phyloP scores from a whole-genome alignment of 2,797 vertebrate species.

The Avahi laniger region DNA sequence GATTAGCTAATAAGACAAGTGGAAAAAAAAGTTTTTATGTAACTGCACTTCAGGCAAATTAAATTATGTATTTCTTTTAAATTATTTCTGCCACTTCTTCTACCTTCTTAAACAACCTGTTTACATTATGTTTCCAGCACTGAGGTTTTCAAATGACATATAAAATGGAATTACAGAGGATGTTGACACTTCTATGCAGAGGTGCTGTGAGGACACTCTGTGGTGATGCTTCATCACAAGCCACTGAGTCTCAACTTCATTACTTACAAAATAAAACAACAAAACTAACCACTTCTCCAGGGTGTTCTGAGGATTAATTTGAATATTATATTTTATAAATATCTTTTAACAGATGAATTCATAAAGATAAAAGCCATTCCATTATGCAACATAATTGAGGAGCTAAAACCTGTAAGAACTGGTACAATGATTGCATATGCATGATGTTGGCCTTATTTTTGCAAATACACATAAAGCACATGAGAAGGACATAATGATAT shows the following conservation, averaged over 20 bases:
- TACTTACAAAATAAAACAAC: neutral
- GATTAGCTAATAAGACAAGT: neutral
- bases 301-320: neutral
- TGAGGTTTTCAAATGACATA: neutral
- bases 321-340: neutral
- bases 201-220: neutral
- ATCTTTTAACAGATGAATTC: neutral
- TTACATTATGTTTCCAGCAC: neutral
- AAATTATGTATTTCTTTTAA: neutral
- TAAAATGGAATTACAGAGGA: neutral
- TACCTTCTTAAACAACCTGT: neutral
- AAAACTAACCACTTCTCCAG: neutral
- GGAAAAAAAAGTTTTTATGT: neutral
- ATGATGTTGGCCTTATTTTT: neutral
- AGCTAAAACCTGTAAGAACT: neutral
- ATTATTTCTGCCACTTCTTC: neutral
- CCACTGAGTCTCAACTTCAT: neutral
- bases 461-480: neutral
- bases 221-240: neutral
- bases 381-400: neutral
- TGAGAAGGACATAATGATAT: neutral
- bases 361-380: neutral
- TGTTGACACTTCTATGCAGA: neutral
- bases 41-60: neutral
- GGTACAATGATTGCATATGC: rapidly evolving